phyloP scores from a whole-genome alignment of 2,797 vertebrate species.

The Thripadectes ignobilis region DNA sequence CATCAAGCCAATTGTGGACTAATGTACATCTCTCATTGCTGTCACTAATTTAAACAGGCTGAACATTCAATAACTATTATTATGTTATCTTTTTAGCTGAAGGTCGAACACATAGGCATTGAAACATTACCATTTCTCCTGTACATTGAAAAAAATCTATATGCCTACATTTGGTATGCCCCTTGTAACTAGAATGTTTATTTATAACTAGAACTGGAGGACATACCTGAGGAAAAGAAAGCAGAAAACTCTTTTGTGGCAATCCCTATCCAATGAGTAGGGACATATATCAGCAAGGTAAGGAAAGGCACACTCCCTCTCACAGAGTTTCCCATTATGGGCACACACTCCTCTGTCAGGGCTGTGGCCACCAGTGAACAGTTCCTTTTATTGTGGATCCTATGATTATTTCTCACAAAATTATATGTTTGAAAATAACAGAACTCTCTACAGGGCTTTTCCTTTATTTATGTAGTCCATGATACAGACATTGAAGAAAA shows the following conservation, averaged over 20 bases:
- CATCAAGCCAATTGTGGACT: slow-evolving; percentile 23
- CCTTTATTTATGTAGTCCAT: not conserved
- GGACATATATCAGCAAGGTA: not conserved
- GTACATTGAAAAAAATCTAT: not conserved
- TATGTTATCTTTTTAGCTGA: slow-evolving; percentile 17
- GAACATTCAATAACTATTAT: slow-evolving; percentile 23
- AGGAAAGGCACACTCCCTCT: not conserved
- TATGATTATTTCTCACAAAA: not conserved
- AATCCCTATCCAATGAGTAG: not conserved
- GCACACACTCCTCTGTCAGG: not conserved
- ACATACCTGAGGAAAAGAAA: not conserved
- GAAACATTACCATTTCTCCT: not conserved
- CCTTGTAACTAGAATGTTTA: not conserved
- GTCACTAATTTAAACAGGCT: slow-evolving; percentile 48
- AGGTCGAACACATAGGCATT: not conserved
- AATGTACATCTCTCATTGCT: slow-evolving; percentile 40
- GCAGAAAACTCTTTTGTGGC: not conserved
- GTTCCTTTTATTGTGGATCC: not conserved
- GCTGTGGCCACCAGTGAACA: not conserved
- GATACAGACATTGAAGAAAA: not conserved
- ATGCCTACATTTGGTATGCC: not conserved
- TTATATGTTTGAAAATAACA: not conserved
- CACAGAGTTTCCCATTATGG: not conserved
- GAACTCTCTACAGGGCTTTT: not conserved
- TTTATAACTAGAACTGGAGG: not conserved